A percentile compares a stretch with the other conserved stretches of the same genome.
These are phyloP conservation scores for Pseudorhombus dupliciocellatus DNA, from an alignment of 2,113 vertebrate genomes.

Conservation along the genomic window DNA sequence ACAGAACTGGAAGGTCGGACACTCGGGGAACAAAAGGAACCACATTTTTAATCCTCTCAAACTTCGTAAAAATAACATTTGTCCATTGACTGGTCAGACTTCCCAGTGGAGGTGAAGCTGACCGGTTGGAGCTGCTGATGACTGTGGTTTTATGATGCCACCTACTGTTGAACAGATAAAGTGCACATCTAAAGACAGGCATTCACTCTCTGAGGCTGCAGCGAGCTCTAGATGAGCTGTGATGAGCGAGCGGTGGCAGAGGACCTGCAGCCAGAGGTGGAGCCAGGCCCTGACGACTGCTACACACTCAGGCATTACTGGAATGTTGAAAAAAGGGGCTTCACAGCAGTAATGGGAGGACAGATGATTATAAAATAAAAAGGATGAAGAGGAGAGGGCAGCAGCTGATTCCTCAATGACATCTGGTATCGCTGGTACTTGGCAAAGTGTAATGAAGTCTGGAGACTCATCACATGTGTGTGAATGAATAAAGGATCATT, in stretches of 20 bases:
- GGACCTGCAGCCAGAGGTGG: slow-evolving; percentile 23
- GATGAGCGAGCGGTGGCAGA: slow-evolving; percentile 26
- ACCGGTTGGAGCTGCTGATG: fast-evolving
- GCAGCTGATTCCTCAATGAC: slow-evolving; percentile 11
- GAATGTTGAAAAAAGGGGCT: slow-evolving; percentile 31
- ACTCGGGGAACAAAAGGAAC: background rate
- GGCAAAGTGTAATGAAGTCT: slow-evolving; percentile 1
- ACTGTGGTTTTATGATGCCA: slow-evolving; percentile 28
- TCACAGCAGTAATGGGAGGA: slow-evolving; percentile 4
- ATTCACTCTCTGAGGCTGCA: background rate
- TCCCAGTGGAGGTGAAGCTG: background rate
- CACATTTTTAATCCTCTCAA: background rate
- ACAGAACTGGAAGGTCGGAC: slow-evolving; percentile 12
- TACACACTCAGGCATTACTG: slow-evolving; percentile 24
- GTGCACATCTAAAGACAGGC: background rate
- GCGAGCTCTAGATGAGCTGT: background rate
- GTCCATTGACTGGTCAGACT: background rate
- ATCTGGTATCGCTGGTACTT: slow-evolving; percentile 43
- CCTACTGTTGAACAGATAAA: slow-evolving; percentile 46
- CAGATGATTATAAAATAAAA: slow-evolving; percentile 9
- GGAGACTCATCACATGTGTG: too few relatives aligned
- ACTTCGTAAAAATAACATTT: background rate
- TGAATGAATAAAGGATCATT: too few relatives aligned
- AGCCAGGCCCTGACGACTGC: slow-evolving; percentile 3
- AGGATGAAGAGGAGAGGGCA: slow-evolving; percentile 20